Evolutionary conservation across 2,888 invertebrate genomes (phyloP).

Genomic region (Macrophya annulata): DNA sequence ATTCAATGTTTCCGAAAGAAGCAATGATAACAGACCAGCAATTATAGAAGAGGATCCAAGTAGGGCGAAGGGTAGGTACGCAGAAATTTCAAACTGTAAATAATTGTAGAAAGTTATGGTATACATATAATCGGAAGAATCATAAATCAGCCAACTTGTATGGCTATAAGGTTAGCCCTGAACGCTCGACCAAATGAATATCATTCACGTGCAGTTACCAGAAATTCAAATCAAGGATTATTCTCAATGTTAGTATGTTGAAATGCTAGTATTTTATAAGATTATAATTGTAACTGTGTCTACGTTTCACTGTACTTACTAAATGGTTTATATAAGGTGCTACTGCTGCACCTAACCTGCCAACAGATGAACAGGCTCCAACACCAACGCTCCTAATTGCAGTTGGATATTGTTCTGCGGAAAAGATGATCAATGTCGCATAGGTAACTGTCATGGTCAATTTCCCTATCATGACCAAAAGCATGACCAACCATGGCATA

Average conservation of each 20-base stretch:
- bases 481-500: conserved; percentile 82
- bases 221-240: neutral
- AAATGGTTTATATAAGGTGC: conserved; percentile 83
- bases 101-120: neutral
- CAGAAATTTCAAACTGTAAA: conserved; percentile 75
- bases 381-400: conserved; percentile 86
- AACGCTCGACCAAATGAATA: neutral
- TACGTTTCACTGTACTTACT: conserved; percentile 75
- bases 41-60: conserved; percentile 82
- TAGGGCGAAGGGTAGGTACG: conserved; percentile 82
- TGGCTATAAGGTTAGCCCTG: too few relatives aligned
- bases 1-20: conserved; percentile 86
- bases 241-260: too few relatives aligned
- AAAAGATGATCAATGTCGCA: conserved; percentile 87
- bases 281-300: neutral
- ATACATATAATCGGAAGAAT: neutral
- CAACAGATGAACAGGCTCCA: conserved; percentile 84
- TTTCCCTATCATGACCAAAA: conserved; percentile 87
- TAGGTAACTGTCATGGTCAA: conserved; percentile 88
- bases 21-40: conserved; percentile 82
- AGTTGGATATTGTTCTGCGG: conserved; percentile 89
- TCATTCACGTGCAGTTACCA: too few relatives aligned
- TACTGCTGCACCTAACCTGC: conserved; percentile 84
- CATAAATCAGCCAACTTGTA: neutral
- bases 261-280: neutral